Base-by-base conservation (phyloP, 2,888 invertebrate genomes). In the Thymelicus acteon region DNA sequence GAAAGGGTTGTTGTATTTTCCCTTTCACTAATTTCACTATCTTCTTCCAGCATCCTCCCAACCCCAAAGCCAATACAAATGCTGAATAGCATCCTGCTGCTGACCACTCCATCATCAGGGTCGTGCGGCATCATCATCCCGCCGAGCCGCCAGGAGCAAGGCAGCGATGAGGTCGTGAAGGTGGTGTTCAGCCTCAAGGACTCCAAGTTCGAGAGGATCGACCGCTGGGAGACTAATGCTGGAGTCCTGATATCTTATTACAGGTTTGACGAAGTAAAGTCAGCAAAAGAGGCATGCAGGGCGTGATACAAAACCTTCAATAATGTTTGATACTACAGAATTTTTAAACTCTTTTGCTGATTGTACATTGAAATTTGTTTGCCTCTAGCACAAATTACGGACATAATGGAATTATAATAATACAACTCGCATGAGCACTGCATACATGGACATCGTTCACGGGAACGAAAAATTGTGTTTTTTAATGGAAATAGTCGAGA, bases 71-170 rank as follows among this genome's bases (percentile, higher is more conserved):
- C 69, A 2, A 58, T 63, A 5, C 69, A 69, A 48, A 69, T 90
- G 37, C 74, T 92, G 2, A 91, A 91, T 77, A 86, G 82, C 2
- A 79, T 92, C 1, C 83, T 89, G 0, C 83, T 91, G 10, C 84
- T 89, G 67, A 85, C 87, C 2, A 85, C 88, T 0, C 82, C 89
- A 0, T 89, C 90, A 24, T 63, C 63, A 12, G 69, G 69, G 12
- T 70, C 90, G 6, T 93, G 93, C 57, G 90, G 91, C 0, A 80
- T 91, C 19, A 87, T 91, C 65, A 80, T 91, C 0, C 89, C 90
- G 0, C 89, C 91, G 0, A 80, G 76, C 60, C 84, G 79, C 31
- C 79, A 84, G 58, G 79, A 78, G 73, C 76, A 74, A 15, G 73
- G 78, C 3, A 69, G 72, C 0, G 78, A 79, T 37, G 80, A 82